These are phyloP conservation scores for Mactra quadrangularis DNA, from an alignment of 1,140 invertebrate species.

Conservation along the genomic window DNA sequence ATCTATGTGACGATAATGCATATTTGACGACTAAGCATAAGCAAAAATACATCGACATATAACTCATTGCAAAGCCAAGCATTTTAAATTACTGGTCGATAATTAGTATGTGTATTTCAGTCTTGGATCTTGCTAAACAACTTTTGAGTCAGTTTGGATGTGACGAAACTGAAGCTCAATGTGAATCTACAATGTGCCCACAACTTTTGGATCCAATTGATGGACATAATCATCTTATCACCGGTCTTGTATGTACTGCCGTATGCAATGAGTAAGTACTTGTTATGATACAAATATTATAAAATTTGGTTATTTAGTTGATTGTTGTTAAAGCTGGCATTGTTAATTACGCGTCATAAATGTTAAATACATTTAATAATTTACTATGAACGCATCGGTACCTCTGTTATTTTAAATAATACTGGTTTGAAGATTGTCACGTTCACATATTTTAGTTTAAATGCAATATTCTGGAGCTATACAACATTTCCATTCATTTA, in stretches of 20 bases:
- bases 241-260: slow-evolving; percentile 20
- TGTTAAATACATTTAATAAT: no score
- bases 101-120: background rate
- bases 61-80: no score
- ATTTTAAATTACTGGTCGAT: no score
- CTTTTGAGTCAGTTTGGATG: slow-evolving; percentile 16
- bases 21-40: no score
- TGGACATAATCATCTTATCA: slow-evolving; percentile 11
- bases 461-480: background rate
- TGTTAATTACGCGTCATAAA: no score
- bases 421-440: background rate
- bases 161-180: slow-evolving; percentile 38
- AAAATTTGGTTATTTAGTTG: no score
- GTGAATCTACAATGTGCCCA: slow-evolving; percentile 36
- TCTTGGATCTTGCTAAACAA: slow-evolving; percentile 14
- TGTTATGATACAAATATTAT: no score
- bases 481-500: background rate
- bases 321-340: background rate
- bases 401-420: no score
- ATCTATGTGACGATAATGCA: no score
- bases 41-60: no score
- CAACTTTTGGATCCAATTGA: slow-evolving; percentile 4
- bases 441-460: background rate
- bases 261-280: slow-evolving; percentile 40
- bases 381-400: no score